Evolutionary conservation across 2,888 invertebrate species (phyloP), one percentile per base, ranked within the genome.

Genomic region (Apodemia zela): DNA sequence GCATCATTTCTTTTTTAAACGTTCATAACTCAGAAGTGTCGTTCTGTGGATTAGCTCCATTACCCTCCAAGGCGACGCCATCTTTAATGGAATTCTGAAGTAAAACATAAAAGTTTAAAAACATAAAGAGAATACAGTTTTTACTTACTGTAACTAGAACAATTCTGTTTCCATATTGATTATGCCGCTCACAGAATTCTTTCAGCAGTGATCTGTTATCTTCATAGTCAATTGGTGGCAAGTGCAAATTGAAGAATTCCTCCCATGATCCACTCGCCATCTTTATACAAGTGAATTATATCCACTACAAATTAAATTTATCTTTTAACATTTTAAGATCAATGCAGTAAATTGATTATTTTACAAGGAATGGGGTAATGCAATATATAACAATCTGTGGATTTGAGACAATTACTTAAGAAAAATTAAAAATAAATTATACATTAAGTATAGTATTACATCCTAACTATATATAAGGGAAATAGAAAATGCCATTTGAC

Each of bases 241-340:
- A 91, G 84, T 96, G 96, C 66, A 94, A 94, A 8, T 95, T 94
- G 80, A 96, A 97, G 89, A 97, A 97, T 76, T 96, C 95, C 89
- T 97, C 96, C 97, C 97, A 97, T 68, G 95, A 94, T 69, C 93
- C 85, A 65, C 78, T 75, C 81, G 75, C 72, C 75, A 76, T 77
- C 29, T 54, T 74, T 49, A 60, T 49, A 59, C 51, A 59, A 21
- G 51, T 35, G 4, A 18, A 17, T 18, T 51, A 18, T 7, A 10
- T 10, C 10, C 21, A 51, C 51, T 51, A 21, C 38, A 38, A 38
- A 38, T 38, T 21, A 51, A 51, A 51, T 51, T 10, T 5, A 51
- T 21, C 21, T 11, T 51, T 13, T 18, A 0, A 18, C 49, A 49
- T 49, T 0, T 8, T 17, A 49, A 17, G 5, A 47, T n/a, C 1